Evolutionary conservation across 2,113 vertebrate genomes (phyloP).

Genomic region (Neogobius melanostomus): DNA sequence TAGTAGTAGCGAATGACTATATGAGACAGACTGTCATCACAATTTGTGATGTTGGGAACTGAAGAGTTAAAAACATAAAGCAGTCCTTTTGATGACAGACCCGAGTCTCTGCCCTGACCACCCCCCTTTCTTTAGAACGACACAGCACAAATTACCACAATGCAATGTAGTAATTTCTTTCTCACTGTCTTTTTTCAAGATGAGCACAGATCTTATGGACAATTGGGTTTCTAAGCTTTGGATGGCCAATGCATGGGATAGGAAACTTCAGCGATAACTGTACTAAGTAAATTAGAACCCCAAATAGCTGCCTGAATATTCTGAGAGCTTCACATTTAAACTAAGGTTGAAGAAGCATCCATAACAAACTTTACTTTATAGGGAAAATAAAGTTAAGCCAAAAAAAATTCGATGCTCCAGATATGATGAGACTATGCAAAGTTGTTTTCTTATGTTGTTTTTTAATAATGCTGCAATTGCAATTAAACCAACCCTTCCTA

Average conservation of each 20-base stretch:
- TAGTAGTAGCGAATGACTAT: too few species aligned
- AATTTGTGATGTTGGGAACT: too few species aligned
- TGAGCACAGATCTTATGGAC: slow-evolving; percentile 73
- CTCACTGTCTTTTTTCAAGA: slow-evolving; percentile 47
- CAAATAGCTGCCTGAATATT: slow-evolving; percentile 47
- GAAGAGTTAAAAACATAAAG: background rate
- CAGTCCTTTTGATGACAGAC: slow-evolving; percentile 27
- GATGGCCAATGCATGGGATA: slow-evolving; percentile 65
- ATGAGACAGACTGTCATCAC: too few species aligned
- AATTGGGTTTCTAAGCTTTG: slow-evolving; percentile 74
- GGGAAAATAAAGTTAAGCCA: background rate
- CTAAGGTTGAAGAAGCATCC: background rate
- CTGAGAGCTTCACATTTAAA: slow-evolving; percentile 36
- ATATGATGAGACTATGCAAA: too few species aligned
- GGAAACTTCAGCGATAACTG: slow-evolving; percentile 69
- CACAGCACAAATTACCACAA: slow-evolving; percentile 60
- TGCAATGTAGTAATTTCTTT: slow-evolving; percentile 24
- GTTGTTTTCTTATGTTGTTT: too few species aligned
- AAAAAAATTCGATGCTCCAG: background rate
- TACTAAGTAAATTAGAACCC: slow-evolving; percentile 73
- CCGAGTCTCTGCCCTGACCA: slow-evolving; percentile 26
- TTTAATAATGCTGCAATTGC: too few species aligned
- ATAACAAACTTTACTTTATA: background rate
- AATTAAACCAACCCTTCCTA: too few species aligned
- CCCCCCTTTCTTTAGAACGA: slow-evolving; percentile 52